Evolutionary conservation across 30 jellyfish, hydroid and myxozoan genomes (phyloP).

Genomic region (Cassiopea xamachana): DNA sequence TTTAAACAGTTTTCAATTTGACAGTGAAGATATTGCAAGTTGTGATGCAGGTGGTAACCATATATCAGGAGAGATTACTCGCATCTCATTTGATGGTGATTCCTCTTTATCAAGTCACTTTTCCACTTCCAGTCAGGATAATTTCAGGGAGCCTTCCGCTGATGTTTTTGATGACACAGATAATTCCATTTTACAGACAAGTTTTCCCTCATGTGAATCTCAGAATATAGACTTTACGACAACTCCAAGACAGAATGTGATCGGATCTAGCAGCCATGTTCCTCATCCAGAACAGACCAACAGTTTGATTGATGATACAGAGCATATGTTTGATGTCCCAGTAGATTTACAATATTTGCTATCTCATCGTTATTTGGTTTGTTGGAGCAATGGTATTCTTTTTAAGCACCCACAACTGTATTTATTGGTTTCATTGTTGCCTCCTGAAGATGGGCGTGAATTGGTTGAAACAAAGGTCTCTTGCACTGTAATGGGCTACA

Average conservation of each 20-base stretch:
- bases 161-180: too few species aligned
- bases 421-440: constrained; percentile 59
- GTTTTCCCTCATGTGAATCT: neutral
- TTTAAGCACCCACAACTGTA: constrained; percentile 81
- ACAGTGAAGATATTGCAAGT: neutral
- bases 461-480: constrained; percentile 81
- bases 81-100: constrained; percentile 27
- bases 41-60: neutral
- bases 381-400: constrained; percentile 91
- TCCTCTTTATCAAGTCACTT: constrained; percentile 22
- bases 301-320: constrained; percentile 12
- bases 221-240: neutral
- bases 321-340: constrained; percentile 22
- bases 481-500: constrained; percentile 75
- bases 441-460: constrained; percentile 36
- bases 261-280: neutral
- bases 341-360: constrained; percentile 63
- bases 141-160: constrained; percentile 30
- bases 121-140: constrained; percentile 25
- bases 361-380: constrained; percentile 45
- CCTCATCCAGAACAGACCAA: neutral
- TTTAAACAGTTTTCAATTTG: neutral
- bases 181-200: neutral
- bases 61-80: constrained; percentile 45
- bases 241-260: neutral